These are phyloP conservation scores for Parotia lawesii DNA, from an alignment of 2,113 vertebrate species.

Conservation along the genomic window DNA sequence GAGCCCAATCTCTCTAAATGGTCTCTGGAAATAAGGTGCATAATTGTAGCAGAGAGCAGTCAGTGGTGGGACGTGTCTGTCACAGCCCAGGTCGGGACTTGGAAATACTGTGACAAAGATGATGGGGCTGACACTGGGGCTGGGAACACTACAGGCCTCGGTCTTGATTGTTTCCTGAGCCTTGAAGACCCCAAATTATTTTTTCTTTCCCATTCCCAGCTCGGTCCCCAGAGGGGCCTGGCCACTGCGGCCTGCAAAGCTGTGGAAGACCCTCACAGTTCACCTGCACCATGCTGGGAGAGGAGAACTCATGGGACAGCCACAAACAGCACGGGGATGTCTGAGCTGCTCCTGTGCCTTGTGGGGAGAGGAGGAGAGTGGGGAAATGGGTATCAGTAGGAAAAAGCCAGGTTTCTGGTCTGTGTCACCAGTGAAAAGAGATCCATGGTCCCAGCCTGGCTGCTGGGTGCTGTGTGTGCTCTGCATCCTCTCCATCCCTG, in stretches of 20 bases:
- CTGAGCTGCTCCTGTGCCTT: neutral
- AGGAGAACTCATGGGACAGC: neutral
- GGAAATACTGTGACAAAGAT: neutral
- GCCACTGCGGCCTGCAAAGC: neutral
- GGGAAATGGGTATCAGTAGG: neutral
- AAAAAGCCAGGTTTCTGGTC: neutral
- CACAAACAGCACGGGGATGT: neutral
- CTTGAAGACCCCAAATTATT: neutral
- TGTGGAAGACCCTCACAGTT: neutral
- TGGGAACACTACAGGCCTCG: neutral
- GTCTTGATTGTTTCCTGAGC: neutral
- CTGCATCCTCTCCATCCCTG: neutral
- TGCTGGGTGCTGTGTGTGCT: neutral
- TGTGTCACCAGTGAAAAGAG: neutral
- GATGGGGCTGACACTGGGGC: neutral
- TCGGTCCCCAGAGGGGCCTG: neutral
- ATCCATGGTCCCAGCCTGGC: rapidly evolving
- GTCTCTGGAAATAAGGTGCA: neutral
- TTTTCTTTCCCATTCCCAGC: neutral
- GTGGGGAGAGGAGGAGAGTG: neutral
- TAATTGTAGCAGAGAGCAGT: neutral
- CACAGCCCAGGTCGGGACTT: neutral
- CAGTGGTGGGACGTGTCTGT: neutral
- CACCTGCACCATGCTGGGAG: neutral
- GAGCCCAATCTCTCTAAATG: neutral